These are phyloP conservation scores for Camelus bactrianus DNA, from an alignment of 2,113 vertebrate species.

Conservation along the genomic window DNA sequence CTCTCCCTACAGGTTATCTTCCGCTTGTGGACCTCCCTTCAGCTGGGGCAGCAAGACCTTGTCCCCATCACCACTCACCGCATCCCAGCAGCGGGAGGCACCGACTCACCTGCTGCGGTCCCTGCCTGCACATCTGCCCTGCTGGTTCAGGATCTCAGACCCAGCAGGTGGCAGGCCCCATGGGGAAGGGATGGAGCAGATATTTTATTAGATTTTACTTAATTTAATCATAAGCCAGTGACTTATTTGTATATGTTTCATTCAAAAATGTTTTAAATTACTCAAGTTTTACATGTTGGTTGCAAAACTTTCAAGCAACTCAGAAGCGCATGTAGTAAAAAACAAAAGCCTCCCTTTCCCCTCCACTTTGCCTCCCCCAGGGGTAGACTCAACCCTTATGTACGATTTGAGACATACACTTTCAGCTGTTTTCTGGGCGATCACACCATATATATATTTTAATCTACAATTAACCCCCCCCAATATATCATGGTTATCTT, in stretches of 20 bases:
- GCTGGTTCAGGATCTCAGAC: not conserved
- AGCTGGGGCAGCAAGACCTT: not conserved
- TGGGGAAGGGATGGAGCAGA: not conserved
- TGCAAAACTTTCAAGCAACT: not conserved
- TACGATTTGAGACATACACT: not conserved
- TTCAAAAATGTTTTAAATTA: not conserved
- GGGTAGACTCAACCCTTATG: fast-evolving
- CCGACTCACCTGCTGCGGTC: fast-evolving
- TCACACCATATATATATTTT: fast-evolving
- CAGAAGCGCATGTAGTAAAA: not conserved
- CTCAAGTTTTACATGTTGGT: not conserved
- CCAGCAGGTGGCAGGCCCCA: not conserved
- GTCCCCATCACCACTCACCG: no score
- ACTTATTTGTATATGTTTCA: not conserved
- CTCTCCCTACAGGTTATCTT: no score
- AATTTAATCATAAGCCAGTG: not conserved
- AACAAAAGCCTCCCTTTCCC: no score
- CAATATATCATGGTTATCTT: not conserved
- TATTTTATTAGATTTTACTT: not conserved
- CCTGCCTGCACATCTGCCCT: not conserved
- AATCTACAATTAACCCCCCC: no score
- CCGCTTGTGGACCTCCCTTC: no score
- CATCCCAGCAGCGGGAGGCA: not conserved
- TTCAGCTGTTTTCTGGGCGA: not conserved
- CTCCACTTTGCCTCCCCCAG: not conserved